phyloP scores from a whole-genome alignment of 2,113 vertebrate genomes.

The Hymenochirus boettgeri region DNA sequence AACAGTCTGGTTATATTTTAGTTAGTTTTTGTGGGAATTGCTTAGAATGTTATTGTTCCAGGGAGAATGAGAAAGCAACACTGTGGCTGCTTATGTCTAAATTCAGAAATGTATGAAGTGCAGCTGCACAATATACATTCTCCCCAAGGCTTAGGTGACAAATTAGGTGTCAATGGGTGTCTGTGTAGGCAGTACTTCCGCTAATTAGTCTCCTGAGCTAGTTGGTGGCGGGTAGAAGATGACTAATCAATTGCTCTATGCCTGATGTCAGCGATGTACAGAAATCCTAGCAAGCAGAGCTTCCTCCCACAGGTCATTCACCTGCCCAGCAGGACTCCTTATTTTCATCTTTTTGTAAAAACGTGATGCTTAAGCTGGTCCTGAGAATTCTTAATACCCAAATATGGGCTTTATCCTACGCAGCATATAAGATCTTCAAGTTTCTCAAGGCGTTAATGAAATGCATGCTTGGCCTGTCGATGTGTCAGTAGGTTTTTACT shows the following conservation, averaged over 20 bases:
- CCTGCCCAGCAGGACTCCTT: slow-evolving; percentile 68
- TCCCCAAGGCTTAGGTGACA: slow-evolving; percentile 80
- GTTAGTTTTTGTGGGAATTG: slow-evolving; percentile 63
- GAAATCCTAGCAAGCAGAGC: slow-evolving; percentile 70
- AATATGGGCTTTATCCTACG: slow-evolving; percentile 69
- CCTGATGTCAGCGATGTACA: slow-evolving; percentile 68
- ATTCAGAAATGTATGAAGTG: slow-evolving; percentile 77
- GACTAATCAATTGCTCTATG: slow-evolving; percentile 82
- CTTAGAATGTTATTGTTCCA: slow-evolving; percentile 65
- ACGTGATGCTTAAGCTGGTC: slow-evolving; percentile 71
- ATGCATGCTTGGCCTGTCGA: neutral
- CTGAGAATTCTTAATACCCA: slow-evolving; percentile 66
- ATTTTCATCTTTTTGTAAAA: slow-evolving; percentile 73
- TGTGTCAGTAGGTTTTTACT: too few species aligned
- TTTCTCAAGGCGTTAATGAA: slow-evolving; percentile 9
- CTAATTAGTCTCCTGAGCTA: slow-evolving; percentile 86
- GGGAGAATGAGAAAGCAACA: slow-evolving; percentile 63
- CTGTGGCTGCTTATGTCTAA: slow-evolving; percentile 61
- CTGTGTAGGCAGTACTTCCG: slow-evolving; percentile 75
- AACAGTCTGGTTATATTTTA: slow-evolving; percentile 56
- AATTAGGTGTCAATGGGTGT: slow-evolving; percentile 85
- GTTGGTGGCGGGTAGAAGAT: slow-evolving; percentile 77
- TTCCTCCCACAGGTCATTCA: slow-evolving; percentile 77
- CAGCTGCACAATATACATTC: slow-evolving; percentile 80
- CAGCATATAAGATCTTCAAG: slow-evolving; percentile 67